phyloP scores from a whole-genome alignment of 2,888 invertebrate genomes.

The Spodoptera picta region DNA sequence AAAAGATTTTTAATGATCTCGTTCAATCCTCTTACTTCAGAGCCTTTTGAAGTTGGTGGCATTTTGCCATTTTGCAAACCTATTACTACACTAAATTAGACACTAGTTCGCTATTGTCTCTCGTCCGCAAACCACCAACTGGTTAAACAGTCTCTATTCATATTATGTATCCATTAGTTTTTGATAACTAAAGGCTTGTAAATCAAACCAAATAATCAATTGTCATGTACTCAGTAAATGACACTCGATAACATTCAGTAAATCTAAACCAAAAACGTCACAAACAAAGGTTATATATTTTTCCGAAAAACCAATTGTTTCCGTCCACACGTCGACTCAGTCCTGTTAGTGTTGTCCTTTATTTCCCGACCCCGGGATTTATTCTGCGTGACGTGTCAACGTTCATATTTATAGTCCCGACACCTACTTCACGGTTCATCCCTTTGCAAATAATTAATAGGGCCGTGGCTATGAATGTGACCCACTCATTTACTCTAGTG shows the following conservation, averaged over 20 bases:
- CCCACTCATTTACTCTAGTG: constrained; percentile 38
- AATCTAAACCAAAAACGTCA: constrained; percentile 12
- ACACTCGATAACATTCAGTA: neutral
- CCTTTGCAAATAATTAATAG: constrained; percentile 40
- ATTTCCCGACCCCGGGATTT: constrained; percentile 34
- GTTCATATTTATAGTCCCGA: constrained; percentile 40
- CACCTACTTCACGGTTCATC: constrained; percentile 36
- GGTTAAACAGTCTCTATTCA: too few species aligned
- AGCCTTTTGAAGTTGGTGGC: too few species aligned
- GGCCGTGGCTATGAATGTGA: constrained; percentile 30
- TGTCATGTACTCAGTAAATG: neutral
- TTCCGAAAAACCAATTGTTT: constrained; percentile 10
- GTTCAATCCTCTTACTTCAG: too few species aligned
- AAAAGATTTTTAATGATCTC: too few species aligned
- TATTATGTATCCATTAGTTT: too few species aligned
- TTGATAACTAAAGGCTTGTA: too few species aligned
- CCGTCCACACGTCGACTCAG: constrained; percentile 18
- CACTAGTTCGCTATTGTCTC: too few species aligned
- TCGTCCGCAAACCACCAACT: too few species aligned
- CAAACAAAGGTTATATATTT: constrained; percentile 26
- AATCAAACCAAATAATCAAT: too few species aligned
- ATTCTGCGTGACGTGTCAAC: constrained; percentile 32
- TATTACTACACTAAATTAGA: too few species aligned
- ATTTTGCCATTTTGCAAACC: too few species aligned
- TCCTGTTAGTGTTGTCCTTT: constrained; percentile 38